Conservation (phyloP, 1,140 invertebrate genomes). For the Bombus affinis region DNA sequence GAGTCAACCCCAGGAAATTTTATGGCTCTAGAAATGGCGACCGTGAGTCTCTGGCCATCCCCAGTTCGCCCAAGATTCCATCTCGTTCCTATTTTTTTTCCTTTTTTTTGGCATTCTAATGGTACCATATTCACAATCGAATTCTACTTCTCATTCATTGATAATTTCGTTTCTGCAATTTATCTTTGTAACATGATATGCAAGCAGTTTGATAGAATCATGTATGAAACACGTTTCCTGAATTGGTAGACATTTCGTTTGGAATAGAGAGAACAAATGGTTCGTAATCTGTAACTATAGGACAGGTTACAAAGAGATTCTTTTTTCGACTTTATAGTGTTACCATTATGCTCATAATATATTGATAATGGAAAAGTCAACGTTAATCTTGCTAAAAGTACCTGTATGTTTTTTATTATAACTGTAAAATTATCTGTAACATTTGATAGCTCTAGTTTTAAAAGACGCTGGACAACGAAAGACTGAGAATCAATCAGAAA, state of each 20-base stretch:
- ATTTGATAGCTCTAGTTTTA: too few relatives aligned
- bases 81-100: background rate
- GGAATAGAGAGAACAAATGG: background rate
- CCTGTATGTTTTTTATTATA: too few relatives aligned
- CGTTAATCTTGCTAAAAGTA: too few relatives aligned
- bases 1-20: conserved; percentile 69
- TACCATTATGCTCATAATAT: background rate
- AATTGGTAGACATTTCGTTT: background rate
- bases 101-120: background rate
- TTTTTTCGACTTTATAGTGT: background rate
- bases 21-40: conserved; percentile 72
- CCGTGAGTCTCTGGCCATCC: conserved; percentile 45
- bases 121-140: background rate
- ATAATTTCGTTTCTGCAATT: conserved; percentile 10
- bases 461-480: too few relatives aligned
- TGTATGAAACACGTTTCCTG: background rate
- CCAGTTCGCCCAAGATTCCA: background rate
- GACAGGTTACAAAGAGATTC: background rate
- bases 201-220: background rate
- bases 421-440: too few relatives aligned
- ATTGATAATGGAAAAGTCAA: background rate
- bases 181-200: background rate
- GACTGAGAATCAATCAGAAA: background rate
- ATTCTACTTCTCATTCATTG: conserved; percentile 24
- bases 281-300: background rate